Evolutionary conservation across 2,888 invertebrate species (phyloP), one percentile per base, ranked within the genome.

Genomic region (Drosophila imparisetae): DNA sequence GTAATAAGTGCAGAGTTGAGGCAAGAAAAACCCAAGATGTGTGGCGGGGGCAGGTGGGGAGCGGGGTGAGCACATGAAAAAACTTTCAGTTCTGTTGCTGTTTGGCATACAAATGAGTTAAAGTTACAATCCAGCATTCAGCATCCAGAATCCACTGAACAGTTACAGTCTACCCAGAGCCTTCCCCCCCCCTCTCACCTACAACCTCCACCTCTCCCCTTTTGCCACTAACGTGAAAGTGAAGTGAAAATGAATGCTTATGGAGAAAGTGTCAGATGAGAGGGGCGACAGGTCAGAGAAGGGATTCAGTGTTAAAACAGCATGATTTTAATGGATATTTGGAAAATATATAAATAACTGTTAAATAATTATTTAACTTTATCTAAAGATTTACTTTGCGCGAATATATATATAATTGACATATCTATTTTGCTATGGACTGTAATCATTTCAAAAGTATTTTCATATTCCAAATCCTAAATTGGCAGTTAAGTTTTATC

Each of bases 31-130:
- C 80, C 73, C 53, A 36, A 18, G 11, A 10, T 54, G 3, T 38
- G 15, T n/a, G 45, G 24, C 0, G 1, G 5, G 24, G 0, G 11
- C 1, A 27, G 15, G 15, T 18, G 24, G 18, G 15, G 8, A 38
- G 49, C 72, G 42, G 68, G 69, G 66, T 55, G 66, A 74, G 77
- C 78, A 78, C 76, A 87, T 74, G 82, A 74, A 80, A 78, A 81
- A 90, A 90, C 85, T 88, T 88, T 88, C 86, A 86, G 89, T 84
- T 87, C 66, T 66, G 49, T 70, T 81, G 80, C 79, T 90, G 88
- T 75, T 85, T 80, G 80, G 88, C 88, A 88, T 88, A 88, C 90
- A 85, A 88, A 88, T 88, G 90, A 88, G 89, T 81, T 90, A 83
- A 83, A 86, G 86, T 85, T 89, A 71, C 72, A 70, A 63, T 57